Evolutionary conservation across 2,888 invertebrate genomes (phyloP), one percentile per base, ranked within the genome.

Genomic region (Leuctra nigra): DNA sequence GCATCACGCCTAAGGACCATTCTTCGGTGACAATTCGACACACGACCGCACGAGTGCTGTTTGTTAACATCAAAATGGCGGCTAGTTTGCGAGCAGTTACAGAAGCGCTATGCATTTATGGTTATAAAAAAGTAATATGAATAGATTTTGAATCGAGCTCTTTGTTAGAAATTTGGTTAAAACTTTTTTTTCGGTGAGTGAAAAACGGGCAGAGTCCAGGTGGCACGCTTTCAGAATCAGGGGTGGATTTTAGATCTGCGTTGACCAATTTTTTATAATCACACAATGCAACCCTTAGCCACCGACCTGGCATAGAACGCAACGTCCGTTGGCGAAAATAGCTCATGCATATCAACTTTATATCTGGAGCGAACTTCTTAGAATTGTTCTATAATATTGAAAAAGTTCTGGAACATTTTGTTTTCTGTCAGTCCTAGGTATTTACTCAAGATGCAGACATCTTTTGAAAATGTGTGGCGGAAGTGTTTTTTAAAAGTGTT

Each of bases 401-500:
- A n/a, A n/a, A n/a, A n/a, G n/a, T n/a, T n/a, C n/a, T n/a, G n/a
- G n/a, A n/a, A n/a, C n/a, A n/a, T n/a, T n/a, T n/a, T n/a, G n/a
- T n/a, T n/a, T n/a, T n/a, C n/a, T n/a, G n/a, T n/a, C n/a, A n/a
- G n/a, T n/a, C n/a, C n/a, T n/a, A n/a, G n/a, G n/a, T n/a, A n/a
- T n/a, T n/a, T n/a, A n/a, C n/a, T n/a, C n/a, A n/a, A n/a, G n/a
- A n/a, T n/a, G n/a, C n/a, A n/a, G n/a, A n/a, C n/a, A n/a, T n/a
- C n/a, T n/a, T n/a, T n/a, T n/a, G n/a, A n/a, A n/a, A n/a, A n/a
- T n/a, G n/a, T n/a, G n/a, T n/a, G n/a, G 50, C 50, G 50, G 50
- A 50, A 50, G 50, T 50, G 50, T 35, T 50, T 50, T 50, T 50
- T 29, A 35, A 50, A 20, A 33, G 50, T 16, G 20, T 29, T 22